Percentiles rank a stretch among this genome's conserved stretches.
Evolutionary conservation across 2,797 vertebrate genomes (phyloP).

Genomic region (Pangasius larnaudii): DNA sequence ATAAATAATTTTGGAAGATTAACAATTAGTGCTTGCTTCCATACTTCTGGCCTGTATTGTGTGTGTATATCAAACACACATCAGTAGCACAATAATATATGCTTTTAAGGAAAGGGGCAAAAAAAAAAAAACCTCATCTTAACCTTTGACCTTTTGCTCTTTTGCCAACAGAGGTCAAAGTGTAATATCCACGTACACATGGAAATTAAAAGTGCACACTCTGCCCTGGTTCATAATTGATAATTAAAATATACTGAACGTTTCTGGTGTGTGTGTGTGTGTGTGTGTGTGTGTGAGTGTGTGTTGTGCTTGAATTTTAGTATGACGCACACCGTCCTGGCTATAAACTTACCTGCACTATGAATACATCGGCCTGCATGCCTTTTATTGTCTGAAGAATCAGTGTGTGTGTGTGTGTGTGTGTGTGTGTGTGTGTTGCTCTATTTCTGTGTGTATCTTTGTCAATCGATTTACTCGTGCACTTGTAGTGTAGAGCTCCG

Average conservation of each 20-base stretch:
- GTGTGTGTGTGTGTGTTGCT: not conserved
- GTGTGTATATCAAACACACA: conserved; percentile 15
- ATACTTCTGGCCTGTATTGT: conserved; percentile 1
- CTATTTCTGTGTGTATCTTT: conserved; percentile 3
- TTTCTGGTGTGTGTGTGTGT: conserved; percentile 6
- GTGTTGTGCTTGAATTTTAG: not conserved
- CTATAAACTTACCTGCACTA: conserved; percentile 18
- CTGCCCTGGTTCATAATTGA: not conserved
- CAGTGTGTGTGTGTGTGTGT: not conserved
- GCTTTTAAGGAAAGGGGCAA: not conserved
- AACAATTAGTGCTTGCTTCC: conserved; percentile 2
- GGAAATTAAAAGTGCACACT: not conserved
- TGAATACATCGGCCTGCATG: not conserved
- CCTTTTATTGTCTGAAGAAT: not conserved
- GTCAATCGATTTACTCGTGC: not conserved
- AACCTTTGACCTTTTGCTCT: conserved; percentile 60
- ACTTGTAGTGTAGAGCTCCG: not conserved
- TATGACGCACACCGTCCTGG: not conserved
- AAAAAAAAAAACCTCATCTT: not conserved
- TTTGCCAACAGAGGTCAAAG: conserved; percentile 59
- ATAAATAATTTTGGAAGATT: not conserved
- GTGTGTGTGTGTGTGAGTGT: conserved; percentile 21
- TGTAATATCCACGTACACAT: not conserved
- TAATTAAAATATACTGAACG: not conserved
- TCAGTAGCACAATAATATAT: not conserved